A percentile compares a stretch with the other conserved stretches of the same genome.
Evolutionary conservation across 2,888 invertebrate species (phyloP).

Genomic region (Polyommatus icarus): DNA sequence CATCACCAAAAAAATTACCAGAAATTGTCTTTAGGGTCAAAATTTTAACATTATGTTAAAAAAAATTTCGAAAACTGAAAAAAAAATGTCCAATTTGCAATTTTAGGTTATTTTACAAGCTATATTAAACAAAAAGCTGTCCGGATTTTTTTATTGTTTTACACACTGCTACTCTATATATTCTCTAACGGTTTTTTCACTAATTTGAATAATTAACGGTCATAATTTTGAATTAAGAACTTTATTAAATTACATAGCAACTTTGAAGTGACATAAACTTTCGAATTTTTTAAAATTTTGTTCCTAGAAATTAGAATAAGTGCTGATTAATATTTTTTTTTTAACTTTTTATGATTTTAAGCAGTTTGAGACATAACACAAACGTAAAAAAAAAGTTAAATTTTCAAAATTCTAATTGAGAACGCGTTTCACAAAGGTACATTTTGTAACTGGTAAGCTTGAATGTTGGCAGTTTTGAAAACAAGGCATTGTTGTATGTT

Average conservation of each 20-base stretch:
- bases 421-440: background rate
- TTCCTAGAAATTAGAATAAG: background rate
- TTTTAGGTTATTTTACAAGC: too few species aligned
- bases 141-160: background rate
- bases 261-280: background rate
- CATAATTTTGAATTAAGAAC: slow-evolving; percentile 2
- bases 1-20: background rate
- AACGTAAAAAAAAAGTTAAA: background rate
- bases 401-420: background rate
- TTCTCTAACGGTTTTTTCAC: background rate
- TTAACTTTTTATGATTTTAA: background rate
- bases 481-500: background rate
- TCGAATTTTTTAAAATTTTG: background rate
- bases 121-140: background rate
- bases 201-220: slow-evolving; percentile 19
- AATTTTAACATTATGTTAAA: background rate
- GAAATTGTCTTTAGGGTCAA: background rate
- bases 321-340: background rate
- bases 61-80: background rate
- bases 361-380: background rate
- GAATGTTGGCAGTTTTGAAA: slow-evolving; percentile 9
- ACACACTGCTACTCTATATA: background rate
- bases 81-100: background rate
- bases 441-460: background rate
- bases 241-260: slow-evolving; percentile 7